These are phyloP conservation scores for Catocala fraxini DNA, from an alignment of 2,888 invertebrate genomes.

Conservation along the genomic window DNA sequence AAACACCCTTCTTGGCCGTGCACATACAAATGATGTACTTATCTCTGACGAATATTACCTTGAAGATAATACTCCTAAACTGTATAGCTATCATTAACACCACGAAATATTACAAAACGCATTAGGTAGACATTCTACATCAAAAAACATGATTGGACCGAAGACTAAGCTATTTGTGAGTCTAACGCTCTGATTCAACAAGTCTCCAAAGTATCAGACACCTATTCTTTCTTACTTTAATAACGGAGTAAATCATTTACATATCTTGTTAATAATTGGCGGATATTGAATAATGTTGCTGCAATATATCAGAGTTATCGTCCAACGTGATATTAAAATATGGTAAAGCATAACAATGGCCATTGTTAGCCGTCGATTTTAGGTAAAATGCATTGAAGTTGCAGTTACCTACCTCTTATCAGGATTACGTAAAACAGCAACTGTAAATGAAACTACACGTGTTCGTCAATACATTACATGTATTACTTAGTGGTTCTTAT, in stretches of 20 bases:
- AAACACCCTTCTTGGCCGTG: slow-evolving; percentile 32
- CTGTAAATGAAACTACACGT: slow-evolving; percentile 10
- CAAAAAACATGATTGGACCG: too few relatives aligned
- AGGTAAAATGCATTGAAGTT: slow-evolving; percentile 8
- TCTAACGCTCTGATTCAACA: too few relatives aligned
- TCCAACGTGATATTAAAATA: not conserved
- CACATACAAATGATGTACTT: slow-evolving; percentile 34
- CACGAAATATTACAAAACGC: too few relatives aligned
- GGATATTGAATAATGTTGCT: not conserved
- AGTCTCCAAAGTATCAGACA: too few relatives aligned
- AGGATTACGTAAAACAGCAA: slow-evolving; percentile 12
- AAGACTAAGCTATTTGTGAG: too few relatives aligned
- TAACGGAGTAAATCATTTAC: too few relatives aligned
- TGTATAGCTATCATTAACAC: not conserved
- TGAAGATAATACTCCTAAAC: slow-evolving; percentile 7
- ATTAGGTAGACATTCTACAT: too few relatives aligned
- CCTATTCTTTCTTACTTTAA: too few relatives aligned
- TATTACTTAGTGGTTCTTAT: slow-evolving; percentile 20
- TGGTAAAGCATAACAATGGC: slow-evolving; percentile 3
- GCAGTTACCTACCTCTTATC: slow-evolving; percentile 3
- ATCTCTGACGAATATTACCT: slow-evolving; percentile 6
- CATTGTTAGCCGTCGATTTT: slow-evolving; percentile 3
- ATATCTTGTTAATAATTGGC: too few relatives aligned
- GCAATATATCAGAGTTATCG: not conserved
- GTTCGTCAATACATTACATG: slow-evolving; percentile 19